These are phyloP conservation scores for Zoroaster sp. DNA, from an alignment of 53 echinoderm and acorn worm species.

Conservation along the genomic window DNA sequence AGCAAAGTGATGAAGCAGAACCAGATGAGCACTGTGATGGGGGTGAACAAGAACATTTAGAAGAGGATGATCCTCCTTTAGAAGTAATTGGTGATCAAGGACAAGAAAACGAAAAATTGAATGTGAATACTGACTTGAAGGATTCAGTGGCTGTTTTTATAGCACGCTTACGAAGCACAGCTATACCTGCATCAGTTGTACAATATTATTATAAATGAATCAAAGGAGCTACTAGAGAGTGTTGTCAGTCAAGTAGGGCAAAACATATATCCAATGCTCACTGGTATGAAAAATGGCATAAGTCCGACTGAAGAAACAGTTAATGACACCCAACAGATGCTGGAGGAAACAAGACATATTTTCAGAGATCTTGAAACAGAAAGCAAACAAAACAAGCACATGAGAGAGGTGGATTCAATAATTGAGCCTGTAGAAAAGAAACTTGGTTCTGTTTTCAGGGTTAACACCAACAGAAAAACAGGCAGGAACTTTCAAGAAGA, in stretches of 20 bases:
- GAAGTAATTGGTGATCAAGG: neutral
- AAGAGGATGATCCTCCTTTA: neutral
- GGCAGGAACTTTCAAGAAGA: constrained; percentile 12
- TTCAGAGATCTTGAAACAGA: constrained; percentile 32
- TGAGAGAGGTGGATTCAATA: constrained; percentile 3
- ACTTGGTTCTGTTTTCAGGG: constrained; percentile 24
- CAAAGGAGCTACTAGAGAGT: constrained; percentile 16
- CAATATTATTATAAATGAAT: constrained; percentile 30
- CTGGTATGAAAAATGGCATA: neutral
- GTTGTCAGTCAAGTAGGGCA: neutral
- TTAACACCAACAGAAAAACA: constrained; percentile 12
- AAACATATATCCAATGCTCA: neutral
- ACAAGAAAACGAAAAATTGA: neutral
- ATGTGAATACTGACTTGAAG: neutral
- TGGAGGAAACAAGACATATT: neutral
- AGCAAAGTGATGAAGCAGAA: neutral
- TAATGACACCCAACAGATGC: neutral
- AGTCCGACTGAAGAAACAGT: neutral
- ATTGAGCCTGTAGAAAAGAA: constrained; percentile 21
- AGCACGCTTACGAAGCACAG: constrained; percentile 4
- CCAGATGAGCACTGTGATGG: neutral
- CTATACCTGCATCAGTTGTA: neutral
- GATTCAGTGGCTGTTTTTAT: constrained; percentile 3
- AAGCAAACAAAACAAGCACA: constrained; percentile 34
- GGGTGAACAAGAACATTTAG: neutral